These are phyloP conservation scores for Engystomops pustulosus DNA, from an alignment of 2,113 vertebrate species.

Conservation along the genomic window DNA sequence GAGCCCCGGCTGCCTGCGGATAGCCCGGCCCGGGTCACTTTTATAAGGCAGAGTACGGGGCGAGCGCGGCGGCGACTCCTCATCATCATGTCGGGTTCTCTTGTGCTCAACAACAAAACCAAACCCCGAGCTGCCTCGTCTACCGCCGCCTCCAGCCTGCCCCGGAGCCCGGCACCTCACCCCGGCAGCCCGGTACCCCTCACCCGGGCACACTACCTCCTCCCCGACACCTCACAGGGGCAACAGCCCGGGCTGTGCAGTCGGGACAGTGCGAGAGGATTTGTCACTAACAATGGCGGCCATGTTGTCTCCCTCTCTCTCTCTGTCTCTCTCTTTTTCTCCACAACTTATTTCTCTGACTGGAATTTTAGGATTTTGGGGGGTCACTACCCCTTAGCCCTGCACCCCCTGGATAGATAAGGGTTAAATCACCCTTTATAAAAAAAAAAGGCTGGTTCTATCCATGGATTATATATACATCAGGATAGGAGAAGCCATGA, in stretches of 20 bases:
- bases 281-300: constrained; percentile 99
- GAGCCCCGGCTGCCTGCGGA: constrained; percentile 80
- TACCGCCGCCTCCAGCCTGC: constrained; percentile 9
- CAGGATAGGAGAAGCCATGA: neutral
- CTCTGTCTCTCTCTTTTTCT: constrained; percentile 60
- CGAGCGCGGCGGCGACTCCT: constrained; percentile 23
- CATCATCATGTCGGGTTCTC: constrained; percentile 68
- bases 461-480: constrained; percentile 2
- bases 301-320: constrained; percentile 89
- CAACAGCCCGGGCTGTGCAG: constrained; percentile 79
- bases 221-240: neutral
- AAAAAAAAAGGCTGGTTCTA: neutral
- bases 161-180: neutral
- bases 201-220: neutral
- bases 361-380: neutral
- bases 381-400: neutral
- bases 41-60: constrained; percentile 61
- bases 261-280: constrained; percentile 92
- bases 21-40: constrained; percentile 73
- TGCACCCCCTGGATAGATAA: neutral
- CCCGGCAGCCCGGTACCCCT: neutral
- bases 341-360: constrained; percentile 62
- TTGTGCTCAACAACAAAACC: constrained; percentile 74
- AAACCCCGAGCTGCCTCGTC: constrained; percentile 10
- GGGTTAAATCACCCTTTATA: neutral